Evolutionary conservation across 2,888 invertebrate species (phyloP).

Genomic region (Graphium colonna): DNA sequence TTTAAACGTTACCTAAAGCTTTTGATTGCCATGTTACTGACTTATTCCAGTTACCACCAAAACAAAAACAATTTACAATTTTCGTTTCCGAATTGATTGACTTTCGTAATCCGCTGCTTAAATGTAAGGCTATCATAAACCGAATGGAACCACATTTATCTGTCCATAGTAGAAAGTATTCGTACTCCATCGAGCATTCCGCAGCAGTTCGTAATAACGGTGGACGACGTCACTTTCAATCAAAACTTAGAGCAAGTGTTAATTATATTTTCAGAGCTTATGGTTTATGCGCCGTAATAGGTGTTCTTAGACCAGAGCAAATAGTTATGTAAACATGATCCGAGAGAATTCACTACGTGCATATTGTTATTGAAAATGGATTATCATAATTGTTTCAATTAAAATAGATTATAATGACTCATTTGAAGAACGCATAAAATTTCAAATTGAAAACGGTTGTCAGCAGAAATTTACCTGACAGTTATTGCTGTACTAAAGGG

Average conservation of each 20-base stretch:
- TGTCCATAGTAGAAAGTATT: constrained; percentile 1
- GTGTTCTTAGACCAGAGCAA: constrained; percentile 17
- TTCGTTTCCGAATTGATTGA: neutral
- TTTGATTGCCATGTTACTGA: neutral
- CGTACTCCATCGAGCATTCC: neutral
- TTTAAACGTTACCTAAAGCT: neutral
- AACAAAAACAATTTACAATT: neutral
- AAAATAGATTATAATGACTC: neutral
- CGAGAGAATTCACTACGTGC: neutral
- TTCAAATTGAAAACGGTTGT: neutral
- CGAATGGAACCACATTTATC: neutral
- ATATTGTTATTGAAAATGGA: constrained; percentile 2
- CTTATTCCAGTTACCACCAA: too few relatives aligned
- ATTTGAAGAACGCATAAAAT: too few relatives aligned
- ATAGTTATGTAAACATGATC: constrained; percentile 17
- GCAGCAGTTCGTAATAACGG: constrained; percentile 11
- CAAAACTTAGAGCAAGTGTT: neutral
- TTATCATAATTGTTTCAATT: neutral
- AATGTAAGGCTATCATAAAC: neutral
- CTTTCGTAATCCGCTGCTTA: neutral
- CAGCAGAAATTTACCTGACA: neutral
- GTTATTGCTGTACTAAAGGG: neutral
- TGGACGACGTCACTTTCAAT: constrained; percentile 14
- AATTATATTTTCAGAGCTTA: constrained; percentile 18
- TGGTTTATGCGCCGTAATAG: constrained; percentile 18